Percentiles rank a stretch among this genome's conserved stretches.
Evolutionary conservation across 2,113 vertebrate species (phyloP).

Genomic region (Elephas maximus): DNA sequence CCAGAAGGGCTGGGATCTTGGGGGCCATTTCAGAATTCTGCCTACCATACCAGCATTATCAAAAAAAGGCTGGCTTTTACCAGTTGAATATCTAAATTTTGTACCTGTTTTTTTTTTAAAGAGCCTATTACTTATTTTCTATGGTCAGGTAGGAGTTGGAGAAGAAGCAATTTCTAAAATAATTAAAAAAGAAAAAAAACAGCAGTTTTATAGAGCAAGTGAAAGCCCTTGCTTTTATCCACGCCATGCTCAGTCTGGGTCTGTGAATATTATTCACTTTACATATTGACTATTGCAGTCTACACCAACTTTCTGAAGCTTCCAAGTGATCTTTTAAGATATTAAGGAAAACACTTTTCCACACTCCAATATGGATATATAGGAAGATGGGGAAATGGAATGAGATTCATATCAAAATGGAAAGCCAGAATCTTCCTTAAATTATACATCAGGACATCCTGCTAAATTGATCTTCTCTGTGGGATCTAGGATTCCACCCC

Average conservation of each 20-base stretch:
- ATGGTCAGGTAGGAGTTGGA: background rate
- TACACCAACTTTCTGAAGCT: background rate
- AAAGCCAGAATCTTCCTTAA: slow-evolving; percentile 1
- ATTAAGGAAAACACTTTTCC: background rate
- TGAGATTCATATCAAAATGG: background rate
- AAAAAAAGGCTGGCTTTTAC: background rate
- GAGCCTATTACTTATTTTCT: background rate
- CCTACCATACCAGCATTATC: background rate
- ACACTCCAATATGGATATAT: background rate
- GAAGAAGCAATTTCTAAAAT: slow-evolving; percentile 9
- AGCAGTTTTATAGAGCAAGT: background rate
- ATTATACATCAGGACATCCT: background rate
- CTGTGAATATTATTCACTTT: background rate
- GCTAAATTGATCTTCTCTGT: background rate
- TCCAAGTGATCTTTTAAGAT: background rate
- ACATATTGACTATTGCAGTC: background rate
- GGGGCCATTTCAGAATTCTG: background rate
- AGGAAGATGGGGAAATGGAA: background rate
- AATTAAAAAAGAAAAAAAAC: background rate
- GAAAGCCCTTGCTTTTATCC: background rate
- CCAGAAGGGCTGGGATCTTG: background rate
- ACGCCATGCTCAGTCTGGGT: background rate
- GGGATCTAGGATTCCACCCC: too few relatives aligned
- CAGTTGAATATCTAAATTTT: background rate
- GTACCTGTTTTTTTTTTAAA: background rate